Base-by-base conservation (phyloP, 2,113 vertebrate species). In the Nothocercus nigrocapillus region DNA sequence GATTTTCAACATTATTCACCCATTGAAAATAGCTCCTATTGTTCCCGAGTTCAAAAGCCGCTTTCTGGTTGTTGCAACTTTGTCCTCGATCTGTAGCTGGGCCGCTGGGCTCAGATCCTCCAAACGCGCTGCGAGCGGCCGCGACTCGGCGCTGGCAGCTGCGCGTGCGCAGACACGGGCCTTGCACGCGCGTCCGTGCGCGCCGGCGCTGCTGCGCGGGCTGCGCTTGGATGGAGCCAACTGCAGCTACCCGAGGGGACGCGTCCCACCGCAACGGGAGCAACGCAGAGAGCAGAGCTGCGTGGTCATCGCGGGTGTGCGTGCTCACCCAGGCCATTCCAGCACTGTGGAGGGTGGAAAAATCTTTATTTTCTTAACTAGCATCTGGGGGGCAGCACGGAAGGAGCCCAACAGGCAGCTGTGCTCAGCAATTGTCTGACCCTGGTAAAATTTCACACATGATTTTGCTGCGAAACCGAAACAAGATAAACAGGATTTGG, bases 361-460 rank as follows among this genome's bases (percentile, higher is more conserved):
- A 86, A 34, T 25, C 17, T 53, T 58, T 64, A 63, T 62, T 44
- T 75, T 58, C 49, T 38, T 42, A 14, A 19, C 10, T 51, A 56
- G 32, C 15, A 15, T 34, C 28, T 5, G 0, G 2, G 28, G 30
- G 66, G 67, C 38, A 0, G 4, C 1, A 0, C 0, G 1, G 22
- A 27, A 87, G 66, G 53, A 49, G 4, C 16, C 2, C 22, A 89
- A 77, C 0, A 2, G 2, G 9, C 11, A 25, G 59, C 20, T 24
- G 30, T 0, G 40, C 56, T 58, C 79, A 14, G 76, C 0, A 0
- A n/a, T 62, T 2, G 14, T 87, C 68, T 47, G 96, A 88, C 66
- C 91, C 95, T 18, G 32, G 96, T 97, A 94, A 98, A 98, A 98
- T 96, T 97, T 98, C 97, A 98, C 98, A 98, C 95, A 94, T 80